Percentiles rank a stretch among this genome's conserved stretches.
phyloP scores from a whole-genome alignment of 1,140 invertebrate species.

The Trichomalopsis sarcophagae region DNA sequence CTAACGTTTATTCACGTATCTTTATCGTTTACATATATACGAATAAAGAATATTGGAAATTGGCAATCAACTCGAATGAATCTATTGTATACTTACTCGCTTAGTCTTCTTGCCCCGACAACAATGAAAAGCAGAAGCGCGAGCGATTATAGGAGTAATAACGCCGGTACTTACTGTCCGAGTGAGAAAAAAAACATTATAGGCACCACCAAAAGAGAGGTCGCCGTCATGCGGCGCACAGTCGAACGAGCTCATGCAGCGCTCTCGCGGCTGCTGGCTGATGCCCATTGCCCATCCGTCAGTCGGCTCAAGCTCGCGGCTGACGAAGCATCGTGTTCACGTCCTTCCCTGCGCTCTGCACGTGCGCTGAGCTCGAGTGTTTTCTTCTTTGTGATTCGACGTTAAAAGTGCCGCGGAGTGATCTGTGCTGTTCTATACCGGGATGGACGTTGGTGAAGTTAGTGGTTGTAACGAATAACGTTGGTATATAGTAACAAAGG shows the following conservation, averaged over 20 bases:
- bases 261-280: background rate
- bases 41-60: too few relatives aligned
- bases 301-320: constrained; percentile 2
- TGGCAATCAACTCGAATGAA: too few relatives aligned
- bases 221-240: background rate
- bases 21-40: too few relatives aligned
- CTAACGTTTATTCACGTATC: too few relatives aligned
- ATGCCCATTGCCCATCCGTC: background rate
- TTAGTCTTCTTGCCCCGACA: background rate
- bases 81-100: too few relatives aligned
- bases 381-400: background rate
- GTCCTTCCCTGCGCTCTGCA: background rate
- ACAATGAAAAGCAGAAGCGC: background rate
- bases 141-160: constrained; percentile 41
- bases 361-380: background rate
- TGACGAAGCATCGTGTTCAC: background rate
- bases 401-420: background rate
- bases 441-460: too few relatives aligned
- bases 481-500: too few relatives aligned
- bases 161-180: background rate
- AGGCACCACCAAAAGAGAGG: background rate
- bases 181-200: constrained; percentile 9
- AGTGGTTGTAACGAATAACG: too few relatives aligned
- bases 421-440: too few relatives aligned
- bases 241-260: background rate